Base-by-base conservation (phyloP, 2,113 vertebrate species). In the Gulo gulo region DNA sequence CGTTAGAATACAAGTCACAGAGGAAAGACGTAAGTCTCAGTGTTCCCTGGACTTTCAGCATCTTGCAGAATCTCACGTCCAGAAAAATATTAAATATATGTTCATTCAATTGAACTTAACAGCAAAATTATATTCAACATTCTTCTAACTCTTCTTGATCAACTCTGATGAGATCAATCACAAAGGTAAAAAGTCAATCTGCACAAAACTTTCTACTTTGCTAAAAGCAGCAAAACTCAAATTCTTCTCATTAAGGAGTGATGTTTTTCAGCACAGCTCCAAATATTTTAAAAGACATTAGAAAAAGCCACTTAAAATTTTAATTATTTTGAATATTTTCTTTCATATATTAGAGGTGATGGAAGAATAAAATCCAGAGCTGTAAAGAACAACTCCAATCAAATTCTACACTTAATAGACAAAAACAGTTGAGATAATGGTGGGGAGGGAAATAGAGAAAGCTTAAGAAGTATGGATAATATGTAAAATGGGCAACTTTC, bases 201-300 rank as follows among this genome's bases (percentile, higher is more conserved):
- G 11, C 3, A 76, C 47, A 95, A 88, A 92, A 78, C 14, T 29
- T 42, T 47, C 8, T 15, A 71, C 81, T 91, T 39, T 93, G 11
- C 69, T 63, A 79, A 89, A 52, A 73, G 16, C 29, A 97, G 29
- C 18, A 78, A 83, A 92, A 80, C 11, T 21, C 45, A 78, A 9
- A 73, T 83, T 84, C 14, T 81, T 82, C 21, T 71, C 78, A 83
- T 24, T 34, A 83, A 86, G 57, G 21, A 13, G 26, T 24, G 7
- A 23, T 65, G 36, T 80, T 85, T 84, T 88, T 78, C 11, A 83
- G 82, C 85, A 76, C 4, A 55, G 55, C 4, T 91, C 8, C 76
- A 95, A 91, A 63, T 39, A 80, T 89, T 94, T 94, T 90, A 24
- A 92, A 76, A 94, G 18, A 55, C 84, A 83, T 34, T 88, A 94